Evolutionary conservation across 2,888 invertebrate genomes (phyloP), one percentile per base, ranked within the genome.

Genomic region (Lordiphosa andalusiaca): DNA sequence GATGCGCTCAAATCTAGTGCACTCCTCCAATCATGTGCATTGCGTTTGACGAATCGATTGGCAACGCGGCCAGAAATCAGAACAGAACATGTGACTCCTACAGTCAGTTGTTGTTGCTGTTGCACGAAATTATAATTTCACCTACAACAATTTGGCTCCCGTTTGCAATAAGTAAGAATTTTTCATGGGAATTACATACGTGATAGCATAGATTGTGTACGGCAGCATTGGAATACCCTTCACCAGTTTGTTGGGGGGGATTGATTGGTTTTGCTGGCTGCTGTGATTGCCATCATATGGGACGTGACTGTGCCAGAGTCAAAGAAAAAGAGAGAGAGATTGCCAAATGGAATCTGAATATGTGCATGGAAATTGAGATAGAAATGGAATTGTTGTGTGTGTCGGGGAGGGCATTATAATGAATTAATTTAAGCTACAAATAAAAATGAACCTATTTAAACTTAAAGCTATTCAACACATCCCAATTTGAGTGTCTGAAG

Each of bases 141-240:
- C 82, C 84, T 84, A 72, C 80, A 84, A 82, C 83, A 75, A 83
- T 75, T 84, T 71, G 77, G 82, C 77, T 84, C 82, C 77, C 61
- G 77, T 84, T 81, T 46, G 35, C 21, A 68, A 30, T 7, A 30
- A 9, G 30, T 7, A 30, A 9, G 30, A 65, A 85, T 80, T 80
- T 75, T 78, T 87, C 87, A 85, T 87, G 87, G 88, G 87, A 87
- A 87, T 87, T 76, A 78, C 87, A 87, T 88, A 87, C 87, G 87
- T 87, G 87, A 85, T 82, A 80, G 77, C 64, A 69, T 64, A 61
- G 51, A 53, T 58, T 62, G 53, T 46, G 38, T 25, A 6, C 25
- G 6, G 6, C 25, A 6, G 25, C 6, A 6, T 1, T 1, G 2
- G 46, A 53, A 53, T 37, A 12, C 63, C 53, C 53, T 58, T 49